Evolutionary conservation across 92 coral and sea anemone genomes (phyloP).

Genomic region (Meandrina meandrites): DNA sequence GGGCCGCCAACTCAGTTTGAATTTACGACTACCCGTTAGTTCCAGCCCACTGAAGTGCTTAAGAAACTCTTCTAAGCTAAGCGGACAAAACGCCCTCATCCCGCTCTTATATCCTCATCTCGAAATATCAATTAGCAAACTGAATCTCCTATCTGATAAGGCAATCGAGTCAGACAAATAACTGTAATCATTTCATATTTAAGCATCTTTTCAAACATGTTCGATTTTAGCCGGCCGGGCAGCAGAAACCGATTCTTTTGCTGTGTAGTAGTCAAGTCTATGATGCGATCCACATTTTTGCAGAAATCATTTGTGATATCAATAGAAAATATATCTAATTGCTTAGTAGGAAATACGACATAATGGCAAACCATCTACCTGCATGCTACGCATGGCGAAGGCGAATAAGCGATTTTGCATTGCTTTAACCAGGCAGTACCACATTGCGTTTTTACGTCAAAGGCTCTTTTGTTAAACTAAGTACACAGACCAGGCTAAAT

Average conservation of each 20-base stretch:
- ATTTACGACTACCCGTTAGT: neutral
- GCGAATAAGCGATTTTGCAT: neutral
- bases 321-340: neutral
- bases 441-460: neutral
- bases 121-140: neutral
- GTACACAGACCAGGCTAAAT: neutral
- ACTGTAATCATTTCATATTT: neutral
- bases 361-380: neutral
- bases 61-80: neutral
- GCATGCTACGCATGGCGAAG: neutral
- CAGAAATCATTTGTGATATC: neutral
- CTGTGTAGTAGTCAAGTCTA: neutral
- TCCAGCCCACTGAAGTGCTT: neutral
- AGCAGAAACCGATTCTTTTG: neutral
- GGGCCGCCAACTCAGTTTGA: neutral
- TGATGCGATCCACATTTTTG: neutral
- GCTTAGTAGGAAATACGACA: neutral
- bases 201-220: neutral
- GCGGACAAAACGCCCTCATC: neutral
- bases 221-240: neutral
- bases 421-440: neutral
- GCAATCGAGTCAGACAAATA: neutral
- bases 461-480: too few species aligned
- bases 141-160: neutral
- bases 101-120: neutral